These are phyloP conservation scores for Nerophis lumbriciformis DNA, from an alignment of 2,113 vertebrate genomes.

Conservation along the genomic window DNA sequence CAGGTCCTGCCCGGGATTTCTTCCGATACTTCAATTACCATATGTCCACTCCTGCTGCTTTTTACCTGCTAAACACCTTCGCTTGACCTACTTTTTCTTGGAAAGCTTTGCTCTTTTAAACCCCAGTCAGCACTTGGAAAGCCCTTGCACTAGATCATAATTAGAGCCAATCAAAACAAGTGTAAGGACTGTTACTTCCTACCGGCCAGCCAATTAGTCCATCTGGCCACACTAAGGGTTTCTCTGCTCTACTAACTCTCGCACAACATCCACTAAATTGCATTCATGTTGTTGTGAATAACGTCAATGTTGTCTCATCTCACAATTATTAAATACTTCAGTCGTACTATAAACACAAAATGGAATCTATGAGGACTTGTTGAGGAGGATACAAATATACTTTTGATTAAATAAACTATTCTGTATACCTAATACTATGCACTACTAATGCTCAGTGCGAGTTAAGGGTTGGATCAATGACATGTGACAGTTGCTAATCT, in stretches of 20 bases:
- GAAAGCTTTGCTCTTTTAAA: constrained; percentile 19
- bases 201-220: constrained; percentile 53
- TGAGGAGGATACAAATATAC: no score
- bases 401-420: no score
- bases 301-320: background rate
- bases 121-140: constrained; percentile 48
- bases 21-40: constrained; percentile 5
- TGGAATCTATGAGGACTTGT: background rate
- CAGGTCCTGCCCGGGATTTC: background rate
- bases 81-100: constrained; percentile 22
- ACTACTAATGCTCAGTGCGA: background rate
- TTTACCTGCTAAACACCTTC: constrained; percentile 13
- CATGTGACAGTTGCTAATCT: constrained; percentile 1
- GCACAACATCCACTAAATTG: constrained; percentile 31
- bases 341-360: background rate
- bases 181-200: constrained; percentile 56
- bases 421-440: background rate
- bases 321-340: no score
- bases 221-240: constrained; percentile 50
- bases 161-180: constrained; percentile 65
- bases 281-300: constrained; percentile 19
- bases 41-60: constrained; percentile 4
- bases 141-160: constrained; percentile 59
- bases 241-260: constrained; percentile 47
- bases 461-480: constrained; percentile 4